phyloP scores from a whole-genome alignment of 2,797 vertebrate species.

The Myotis pilosus region DNA sequence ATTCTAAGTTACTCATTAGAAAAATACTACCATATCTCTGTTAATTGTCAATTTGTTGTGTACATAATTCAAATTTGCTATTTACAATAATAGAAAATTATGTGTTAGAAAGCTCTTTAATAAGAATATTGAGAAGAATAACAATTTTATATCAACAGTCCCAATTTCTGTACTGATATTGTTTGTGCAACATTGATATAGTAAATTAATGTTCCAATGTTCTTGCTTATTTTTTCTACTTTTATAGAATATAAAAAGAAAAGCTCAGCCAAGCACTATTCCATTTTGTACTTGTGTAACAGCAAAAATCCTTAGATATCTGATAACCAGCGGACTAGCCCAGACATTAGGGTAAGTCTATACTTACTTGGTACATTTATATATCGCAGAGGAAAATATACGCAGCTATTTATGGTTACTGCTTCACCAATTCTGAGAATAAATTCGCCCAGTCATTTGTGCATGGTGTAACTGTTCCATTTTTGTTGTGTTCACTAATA shows the following conservation, averaged over 20 bases:
- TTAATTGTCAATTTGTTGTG: neutral
- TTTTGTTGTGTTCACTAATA: conserved; percentile 64
- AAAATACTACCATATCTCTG: neutral
- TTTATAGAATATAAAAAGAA: neutral
- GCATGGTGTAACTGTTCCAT: conserved; percentile 61
- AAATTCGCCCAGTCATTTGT: conserved; percentile 65
- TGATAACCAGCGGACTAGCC: conserved; percentile 25
- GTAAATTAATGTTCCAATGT: neutral
- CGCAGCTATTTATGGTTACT: conserved; percentile 63
- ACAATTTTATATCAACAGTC: neutral
- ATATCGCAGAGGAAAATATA: conserved; percentile 58
- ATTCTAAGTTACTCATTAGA: neutral
- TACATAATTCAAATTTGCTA: neutral
- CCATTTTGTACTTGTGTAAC: conserved; percentile 2
- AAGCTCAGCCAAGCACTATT: neutral
- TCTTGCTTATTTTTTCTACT: neutral
- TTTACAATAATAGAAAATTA: conserved; percentile 21
- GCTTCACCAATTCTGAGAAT: conserved; percentile 71
- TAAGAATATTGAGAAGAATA: neutral
- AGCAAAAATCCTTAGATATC: conserved; percentile 19
- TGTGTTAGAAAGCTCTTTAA: neutral
- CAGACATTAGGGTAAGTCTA: conserved; percentile 17
- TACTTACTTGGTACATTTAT: conserved; percentile 58
- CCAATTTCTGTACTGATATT: neutral
- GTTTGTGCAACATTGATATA: neutral